These are phyloP conservation scores for Archips xylosteana DNA, from an alignment of 2,888 invertebrate species.

Conservation along the genomic window DNA sequence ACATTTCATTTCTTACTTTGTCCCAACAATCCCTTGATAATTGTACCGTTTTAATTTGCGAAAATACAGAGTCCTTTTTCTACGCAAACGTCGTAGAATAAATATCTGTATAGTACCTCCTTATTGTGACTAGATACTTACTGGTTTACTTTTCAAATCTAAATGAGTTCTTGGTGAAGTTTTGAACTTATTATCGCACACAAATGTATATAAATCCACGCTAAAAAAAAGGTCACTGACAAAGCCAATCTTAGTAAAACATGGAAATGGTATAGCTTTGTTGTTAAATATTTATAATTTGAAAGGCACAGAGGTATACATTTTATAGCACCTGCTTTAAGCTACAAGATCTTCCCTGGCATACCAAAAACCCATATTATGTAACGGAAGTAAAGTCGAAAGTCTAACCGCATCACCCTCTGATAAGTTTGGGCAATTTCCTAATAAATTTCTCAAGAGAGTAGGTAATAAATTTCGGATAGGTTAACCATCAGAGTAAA, in stretches of 20 bases:
- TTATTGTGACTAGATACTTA: not conserved
- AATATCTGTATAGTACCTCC: not conserved
- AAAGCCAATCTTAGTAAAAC: not conserved
- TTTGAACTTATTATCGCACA: not conserved
- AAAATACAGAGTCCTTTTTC: slow-evolving; percentile 10
- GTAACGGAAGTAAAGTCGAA: slow-evolving; percentile 17
- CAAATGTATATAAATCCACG: not conserved
- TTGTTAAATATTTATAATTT: not conserved
- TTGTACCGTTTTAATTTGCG: slow-evolving; percentile 22
- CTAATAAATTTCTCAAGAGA: slow-evolving; percentile 34
- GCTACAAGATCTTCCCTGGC: not conserved
- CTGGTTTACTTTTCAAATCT: not conserved
- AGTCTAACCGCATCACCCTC: slow-evolving; percentile 15
- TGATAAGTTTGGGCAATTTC: slow-evolving; percentile 35
- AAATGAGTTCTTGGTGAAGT: not conserved
- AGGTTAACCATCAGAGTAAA: slow-evolving; percentile 37
- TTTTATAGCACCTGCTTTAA: slow-evolving; percentile 7
- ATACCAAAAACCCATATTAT: slow-evolving; percentile 3
- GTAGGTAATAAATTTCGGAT: slow-evolving; percentile 35
- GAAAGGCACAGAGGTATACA: not conserved
- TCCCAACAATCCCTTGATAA: slow-evolving; percentile 23
- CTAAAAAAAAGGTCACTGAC: not conserved
- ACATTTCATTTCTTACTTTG: slow-evolving; percentile 26
- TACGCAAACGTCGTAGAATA: not conserved
- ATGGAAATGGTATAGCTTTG: not conserved